Conservation (phyloP, 1,140 invertebrate genomes). For the Luehdorfia chinensis region DNA sequence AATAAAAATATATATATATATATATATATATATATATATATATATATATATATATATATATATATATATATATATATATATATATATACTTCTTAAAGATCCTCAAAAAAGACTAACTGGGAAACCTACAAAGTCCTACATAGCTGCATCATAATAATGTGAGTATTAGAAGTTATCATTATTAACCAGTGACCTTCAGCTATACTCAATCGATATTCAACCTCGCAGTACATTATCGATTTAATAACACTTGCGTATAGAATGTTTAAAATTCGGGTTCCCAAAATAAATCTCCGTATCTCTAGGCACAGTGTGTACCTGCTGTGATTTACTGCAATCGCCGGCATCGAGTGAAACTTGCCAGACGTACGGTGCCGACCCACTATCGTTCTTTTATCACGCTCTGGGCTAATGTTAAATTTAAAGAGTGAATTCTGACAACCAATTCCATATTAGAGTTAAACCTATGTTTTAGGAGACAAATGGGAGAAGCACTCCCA, state of each 20-base stretch:
- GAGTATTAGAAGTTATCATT: no score
- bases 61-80: no score
- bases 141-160: no score
- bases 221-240: constrained; percentile 20
- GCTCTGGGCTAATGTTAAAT: background rate
- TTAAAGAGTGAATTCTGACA: background rate
- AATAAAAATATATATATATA: no score
- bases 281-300: constrained; percentile 41
- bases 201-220: background rate
- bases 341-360: constrained; percentile 51
- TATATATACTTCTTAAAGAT: no score
- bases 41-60: no score
- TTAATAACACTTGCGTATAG: constrained; percentile 25
- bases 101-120: no score
- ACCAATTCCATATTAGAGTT: no score
- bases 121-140: no score
- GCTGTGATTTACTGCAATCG: constrained; percentile 52
- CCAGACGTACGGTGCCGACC: constrained; percentile 37
- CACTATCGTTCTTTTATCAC: constrained; percentile 24
- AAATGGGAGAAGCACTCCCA: no score
- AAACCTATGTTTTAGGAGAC: no score
- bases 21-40: no score
- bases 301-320: constrained; percentile 31
- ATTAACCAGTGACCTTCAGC: background rate
- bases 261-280: constrained; percentile 37